phyloP scores from a whole-genome alignment of 2,113 vertebrate species.

The Ptyas mucosa region DNA sequence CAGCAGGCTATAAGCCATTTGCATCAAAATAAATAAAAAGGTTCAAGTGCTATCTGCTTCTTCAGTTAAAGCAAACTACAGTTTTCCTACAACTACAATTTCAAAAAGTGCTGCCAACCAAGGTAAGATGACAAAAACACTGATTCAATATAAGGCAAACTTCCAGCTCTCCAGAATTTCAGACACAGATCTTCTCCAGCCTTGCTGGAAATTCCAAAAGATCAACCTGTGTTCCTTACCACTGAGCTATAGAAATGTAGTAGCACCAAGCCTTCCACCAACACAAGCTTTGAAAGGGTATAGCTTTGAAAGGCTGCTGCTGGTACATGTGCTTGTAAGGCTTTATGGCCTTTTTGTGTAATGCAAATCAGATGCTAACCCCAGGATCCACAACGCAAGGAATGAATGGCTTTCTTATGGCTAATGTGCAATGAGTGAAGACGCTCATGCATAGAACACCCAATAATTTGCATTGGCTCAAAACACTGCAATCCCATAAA shows the following conservation, averaged over 20 bases:
- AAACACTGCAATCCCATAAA: conserved; percentile 1
- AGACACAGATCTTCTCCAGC: background rate
- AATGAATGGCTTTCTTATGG: conserved; percentile 14
- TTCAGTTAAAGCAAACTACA: background rate
- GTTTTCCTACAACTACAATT: background rate
- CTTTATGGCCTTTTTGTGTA: background rate
- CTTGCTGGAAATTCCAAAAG: background rate
- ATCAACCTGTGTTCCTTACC: background rate
- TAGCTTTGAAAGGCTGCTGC: background rate
- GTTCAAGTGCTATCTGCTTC: background rate
- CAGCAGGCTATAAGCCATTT: background rate
- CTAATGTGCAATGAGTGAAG: accelerated
- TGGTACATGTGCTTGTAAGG: background rate
- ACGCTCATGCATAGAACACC: background rate
- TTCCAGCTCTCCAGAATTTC: background rate
- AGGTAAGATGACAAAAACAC: background rate
- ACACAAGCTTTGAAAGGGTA: background rate
- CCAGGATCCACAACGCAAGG: background rate
- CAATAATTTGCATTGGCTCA: conserved; percentile 12
- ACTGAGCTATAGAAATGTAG: background rate
- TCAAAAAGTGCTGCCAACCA: background rate
- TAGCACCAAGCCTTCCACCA: background rate
- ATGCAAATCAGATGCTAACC: background rate
- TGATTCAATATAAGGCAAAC: background rate
- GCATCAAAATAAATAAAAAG: background rate